These are phyloP conservation scores for Urocynchramus pylzowi DNA, from an alignment of 2,113 vertebrate genomes.

Conservation along the genomic window DNA sequence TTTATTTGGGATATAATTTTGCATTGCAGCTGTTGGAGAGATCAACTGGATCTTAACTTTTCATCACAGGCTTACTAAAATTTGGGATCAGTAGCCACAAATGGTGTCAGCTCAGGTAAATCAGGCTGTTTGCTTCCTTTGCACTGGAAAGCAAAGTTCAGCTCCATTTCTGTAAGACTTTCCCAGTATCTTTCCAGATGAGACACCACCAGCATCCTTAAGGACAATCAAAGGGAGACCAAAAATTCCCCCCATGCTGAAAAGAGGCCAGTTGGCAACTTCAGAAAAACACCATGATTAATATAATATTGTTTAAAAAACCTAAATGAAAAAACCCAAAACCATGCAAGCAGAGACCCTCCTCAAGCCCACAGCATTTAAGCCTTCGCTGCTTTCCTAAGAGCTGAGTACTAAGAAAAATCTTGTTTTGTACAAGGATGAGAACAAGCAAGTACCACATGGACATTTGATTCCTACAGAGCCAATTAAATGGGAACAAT, in stretches of 20 bases:
- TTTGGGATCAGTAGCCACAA: neutral
- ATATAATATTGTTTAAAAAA: neutral
- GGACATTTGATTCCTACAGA: constrained; percentile 32
- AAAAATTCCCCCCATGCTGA: neutral
- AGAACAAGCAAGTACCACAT: neutral
- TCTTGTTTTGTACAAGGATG: neutral
- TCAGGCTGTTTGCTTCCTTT: neutral
- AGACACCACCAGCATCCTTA: neutral
- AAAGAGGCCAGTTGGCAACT: neutral
- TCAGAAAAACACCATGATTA: neutral
- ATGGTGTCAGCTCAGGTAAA: neutral
- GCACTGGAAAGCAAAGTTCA: neutral
- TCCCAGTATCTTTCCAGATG: neutral
- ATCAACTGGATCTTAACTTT: neutral
- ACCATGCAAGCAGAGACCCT: neutral
- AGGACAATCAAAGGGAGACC: neutral
- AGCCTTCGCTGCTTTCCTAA: accelerated
- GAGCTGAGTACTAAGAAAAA: neutral
- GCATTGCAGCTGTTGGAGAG: neutral
- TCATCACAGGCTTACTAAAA: neutral
- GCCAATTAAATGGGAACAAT: constrained; percentile 55
- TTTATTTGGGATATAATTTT: neutral
- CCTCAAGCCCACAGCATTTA: neutral
- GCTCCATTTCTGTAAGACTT: neutral
- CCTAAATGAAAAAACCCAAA: neutral